Evolutionary conservation across 2,113 vertebrate species (phyloP).

Genomic region (Cyprinus carpio): DNA sequence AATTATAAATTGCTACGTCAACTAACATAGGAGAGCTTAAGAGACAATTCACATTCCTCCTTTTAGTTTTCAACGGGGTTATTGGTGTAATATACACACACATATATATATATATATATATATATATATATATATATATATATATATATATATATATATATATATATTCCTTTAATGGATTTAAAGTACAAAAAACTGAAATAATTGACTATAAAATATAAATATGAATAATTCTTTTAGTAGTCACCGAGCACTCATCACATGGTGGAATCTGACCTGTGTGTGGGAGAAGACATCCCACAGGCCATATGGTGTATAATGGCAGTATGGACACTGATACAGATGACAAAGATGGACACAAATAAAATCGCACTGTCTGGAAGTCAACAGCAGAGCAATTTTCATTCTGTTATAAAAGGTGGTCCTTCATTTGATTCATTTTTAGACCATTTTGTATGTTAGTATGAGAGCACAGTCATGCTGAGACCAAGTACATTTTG

Average conservation of each 20-base stretch:
- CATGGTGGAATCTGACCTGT: neutral
- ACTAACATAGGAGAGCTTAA: neutral
- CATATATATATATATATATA: too few relatives aligned
- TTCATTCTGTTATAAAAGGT: neutral
- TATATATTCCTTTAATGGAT: too few relatives aligned
- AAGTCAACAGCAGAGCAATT: neutral
- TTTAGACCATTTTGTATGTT: neutral
- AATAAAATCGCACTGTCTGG: neutral
- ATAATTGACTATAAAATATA: neutral
- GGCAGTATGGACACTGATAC: neutral
- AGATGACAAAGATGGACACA: constrained; percentile 17
- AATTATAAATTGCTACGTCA: neutral
- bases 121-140: too few relatives aligned
- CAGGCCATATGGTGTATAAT: constrained; percentile 12
- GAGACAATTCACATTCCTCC: neutral
- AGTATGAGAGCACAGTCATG: neutral
- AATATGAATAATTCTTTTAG: neutral
- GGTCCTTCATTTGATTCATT: neutral
- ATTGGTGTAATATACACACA: too few relatives aligned
- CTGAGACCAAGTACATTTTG: neutral
- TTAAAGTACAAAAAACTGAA: neutral
- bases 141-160: too few relatives aligned
- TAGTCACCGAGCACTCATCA: neutral
- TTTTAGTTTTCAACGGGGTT: neutral
- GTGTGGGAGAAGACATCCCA: neutral